A percentile compares a stretch with the other conserved stretches of the same genome.
Conservation (phyloP, 2,113 vertebrate species). For the Malurus cyaneus region DNA sequence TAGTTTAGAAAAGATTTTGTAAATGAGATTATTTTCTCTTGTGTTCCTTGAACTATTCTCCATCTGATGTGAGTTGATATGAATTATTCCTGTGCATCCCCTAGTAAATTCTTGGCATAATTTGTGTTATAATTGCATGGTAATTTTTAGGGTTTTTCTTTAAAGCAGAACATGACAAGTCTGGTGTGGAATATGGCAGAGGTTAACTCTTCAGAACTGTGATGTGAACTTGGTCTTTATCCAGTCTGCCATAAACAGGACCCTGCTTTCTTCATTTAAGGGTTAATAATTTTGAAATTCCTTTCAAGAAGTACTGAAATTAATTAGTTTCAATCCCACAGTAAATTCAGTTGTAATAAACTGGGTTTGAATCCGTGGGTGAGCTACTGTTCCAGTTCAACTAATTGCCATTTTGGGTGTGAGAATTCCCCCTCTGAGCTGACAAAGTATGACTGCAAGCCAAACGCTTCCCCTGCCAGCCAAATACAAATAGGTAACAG, state of each 20-base stretch:
- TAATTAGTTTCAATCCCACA: not conserved
- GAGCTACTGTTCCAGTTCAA: not conserved
- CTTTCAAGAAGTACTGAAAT: not conserved
- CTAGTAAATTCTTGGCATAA: not conserved
- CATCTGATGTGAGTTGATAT: not conserved
- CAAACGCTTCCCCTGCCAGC: not conserved
- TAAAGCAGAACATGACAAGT: not conserved
- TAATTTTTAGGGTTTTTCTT: not conserved
- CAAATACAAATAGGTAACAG: not conserved
- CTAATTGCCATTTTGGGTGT: not conserved
- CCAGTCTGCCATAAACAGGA: not conserved
- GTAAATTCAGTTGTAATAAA: not conserved
- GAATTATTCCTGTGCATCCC: not conserved
- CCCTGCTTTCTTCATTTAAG: not conserved
- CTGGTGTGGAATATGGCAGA: not conserved
- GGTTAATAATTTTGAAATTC: not conserved
- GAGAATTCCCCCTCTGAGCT: not conserved
- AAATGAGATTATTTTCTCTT: not conserved
- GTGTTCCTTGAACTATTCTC: not conserved
- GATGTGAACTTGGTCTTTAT: not conserved
- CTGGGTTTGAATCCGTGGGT: not conserved
- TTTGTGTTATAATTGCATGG: not conserved
- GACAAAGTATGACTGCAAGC: not conserved
- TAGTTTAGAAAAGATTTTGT: not conserved
- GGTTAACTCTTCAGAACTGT: not conserved